Percentiles rank a stretch among this genome's conserved stretches.
phyloP scores from a whole-genome alignment of 2,888 invertebrate genomes.

The Euspilapteryx auroguttella region DNA sequence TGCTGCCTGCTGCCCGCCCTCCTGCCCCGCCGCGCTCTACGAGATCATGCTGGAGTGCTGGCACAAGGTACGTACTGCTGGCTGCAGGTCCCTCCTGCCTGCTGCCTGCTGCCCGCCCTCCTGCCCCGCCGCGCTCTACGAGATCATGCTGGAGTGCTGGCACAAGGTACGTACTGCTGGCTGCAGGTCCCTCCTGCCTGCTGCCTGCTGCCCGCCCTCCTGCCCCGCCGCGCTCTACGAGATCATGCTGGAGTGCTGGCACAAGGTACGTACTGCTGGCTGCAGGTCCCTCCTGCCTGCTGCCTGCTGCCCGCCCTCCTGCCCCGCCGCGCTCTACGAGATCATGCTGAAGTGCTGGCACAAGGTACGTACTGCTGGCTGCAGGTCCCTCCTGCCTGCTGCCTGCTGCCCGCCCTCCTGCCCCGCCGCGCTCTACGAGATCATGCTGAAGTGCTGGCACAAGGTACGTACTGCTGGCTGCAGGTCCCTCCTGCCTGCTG shows the following conservation, averaged over 20 bases:
- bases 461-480: conserved; percentile 51
- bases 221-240: conserved; percentile 95
- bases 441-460: conserved; percentile 99
- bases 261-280: conserved; percentile 62
- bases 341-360: conserved; percentile 99
- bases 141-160: conserved; percentile 99
- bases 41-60: conserved; percentile 99
- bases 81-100: too few species aligned
- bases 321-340: conserved; percentile 93
- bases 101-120: conserved; percentile 91
- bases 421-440: conserved; percentile 92
- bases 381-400: too few species aligned
- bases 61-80: conserved; percentile 71
- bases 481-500: too few species aligned
- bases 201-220: conserved; percentile 88
- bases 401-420: conserved; percentile 93
- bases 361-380: conserved; percentile 52
- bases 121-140: conserved; percentile 93
- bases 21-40: conserved; percentile 91
- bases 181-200: too few species aligned
- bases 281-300: too few species aligned
- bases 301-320: conserved; percentile 91
- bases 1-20: conserved; percentile 98
- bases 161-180: conserved; percentile 65
- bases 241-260: conserved; percentile 99